Evolutionary conservation across 2,797 vertebrate genomes (phyloP).

Genomic region (Oreonectes daqikongensis): DNA sequence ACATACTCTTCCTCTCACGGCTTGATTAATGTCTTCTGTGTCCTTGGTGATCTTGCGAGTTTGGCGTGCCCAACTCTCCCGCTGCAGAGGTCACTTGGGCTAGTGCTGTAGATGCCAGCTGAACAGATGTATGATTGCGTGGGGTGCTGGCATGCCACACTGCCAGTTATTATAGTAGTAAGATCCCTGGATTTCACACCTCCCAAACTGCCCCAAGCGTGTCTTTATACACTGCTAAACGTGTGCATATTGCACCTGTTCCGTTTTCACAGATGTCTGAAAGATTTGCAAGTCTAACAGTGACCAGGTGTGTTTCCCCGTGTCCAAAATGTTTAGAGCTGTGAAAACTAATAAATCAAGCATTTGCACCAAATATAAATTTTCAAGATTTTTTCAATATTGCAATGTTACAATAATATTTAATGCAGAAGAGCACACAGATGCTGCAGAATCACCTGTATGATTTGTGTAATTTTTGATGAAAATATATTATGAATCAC

Average conservation of each 20-base stretch:
- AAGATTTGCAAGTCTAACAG: conserved; percentile 32
- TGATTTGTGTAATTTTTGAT: not conserved
- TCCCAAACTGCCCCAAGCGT: conserved; percentile 43
- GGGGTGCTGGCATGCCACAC: conserved; percentile 50
- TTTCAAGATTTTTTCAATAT: not conserved
- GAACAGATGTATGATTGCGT: conserved; percentile 63
- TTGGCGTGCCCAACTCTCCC: conserved; percentile 17
- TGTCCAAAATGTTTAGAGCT: not conserved
- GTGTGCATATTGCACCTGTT: conserved; percentile 53
- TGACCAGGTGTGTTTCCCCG: not conserved
- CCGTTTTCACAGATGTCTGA: conserved; percentile 47
- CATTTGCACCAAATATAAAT: not conserved
- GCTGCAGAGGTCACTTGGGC: conserved; percentile 45
- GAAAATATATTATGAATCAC: not conserved
- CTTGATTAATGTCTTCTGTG: conserved; percentile 48
- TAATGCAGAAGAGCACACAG: no score
- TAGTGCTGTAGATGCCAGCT: conserved; percentile 43
- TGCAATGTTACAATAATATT: not conserved
- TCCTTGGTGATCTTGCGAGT: conserved; percentile 48
- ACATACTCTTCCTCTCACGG: conserved; percentile 45
- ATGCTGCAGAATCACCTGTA: no score
- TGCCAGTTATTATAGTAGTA: conserved; percentile 59
- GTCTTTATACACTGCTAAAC: conserved; percentile 50
- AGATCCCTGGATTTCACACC: conserved; percentile 55
- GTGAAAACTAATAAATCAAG: not conserved